These are phyloP conservation scores for Elanoides forficatus DNA, from an alignment of 2,113 vertebrate genomes.

Conservation along the genomic window DNA sequence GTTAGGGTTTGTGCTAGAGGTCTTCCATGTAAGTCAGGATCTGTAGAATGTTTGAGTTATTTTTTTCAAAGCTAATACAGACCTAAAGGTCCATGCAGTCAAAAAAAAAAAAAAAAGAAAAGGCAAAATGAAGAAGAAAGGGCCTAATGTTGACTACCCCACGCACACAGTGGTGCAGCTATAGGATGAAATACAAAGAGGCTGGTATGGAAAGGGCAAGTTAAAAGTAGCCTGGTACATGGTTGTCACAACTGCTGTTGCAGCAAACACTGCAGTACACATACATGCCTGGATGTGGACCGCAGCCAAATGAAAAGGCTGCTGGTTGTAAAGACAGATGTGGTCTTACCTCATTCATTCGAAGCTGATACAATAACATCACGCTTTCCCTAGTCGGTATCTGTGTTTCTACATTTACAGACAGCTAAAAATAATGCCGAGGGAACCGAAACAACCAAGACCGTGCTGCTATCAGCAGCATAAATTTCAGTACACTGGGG, in stretches of 20 bases:
- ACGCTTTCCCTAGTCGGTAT: neutral
- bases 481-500: neutral
- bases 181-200: neutral
- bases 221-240: neutral
- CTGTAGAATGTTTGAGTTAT: neutral
- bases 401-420: neutral
- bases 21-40: neutral
- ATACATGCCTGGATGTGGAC: neutral
- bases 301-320: neutral
- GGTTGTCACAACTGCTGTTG: neutral
- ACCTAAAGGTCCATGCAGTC: neutral
- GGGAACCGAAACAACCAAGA: neutral
- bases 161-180: neutral
- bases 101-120: neutral
- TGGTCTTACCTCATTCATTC: neutral
- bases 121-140: neutral
- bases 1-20: neutral
- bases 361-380: neutral
- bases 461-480: accelerated
- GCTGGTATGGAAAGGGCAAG: neutral
- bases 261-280: neutral
- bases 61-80: neutral
- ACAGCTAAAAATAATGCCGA: neutral
- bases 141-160: neutral
- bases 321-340: neutral